These are phyloP conservation scores for Urocynchramus pylzowi DNA, from an alignment of 2,113 vertebrate genomes.

Conservation along the genomic window DNA sequence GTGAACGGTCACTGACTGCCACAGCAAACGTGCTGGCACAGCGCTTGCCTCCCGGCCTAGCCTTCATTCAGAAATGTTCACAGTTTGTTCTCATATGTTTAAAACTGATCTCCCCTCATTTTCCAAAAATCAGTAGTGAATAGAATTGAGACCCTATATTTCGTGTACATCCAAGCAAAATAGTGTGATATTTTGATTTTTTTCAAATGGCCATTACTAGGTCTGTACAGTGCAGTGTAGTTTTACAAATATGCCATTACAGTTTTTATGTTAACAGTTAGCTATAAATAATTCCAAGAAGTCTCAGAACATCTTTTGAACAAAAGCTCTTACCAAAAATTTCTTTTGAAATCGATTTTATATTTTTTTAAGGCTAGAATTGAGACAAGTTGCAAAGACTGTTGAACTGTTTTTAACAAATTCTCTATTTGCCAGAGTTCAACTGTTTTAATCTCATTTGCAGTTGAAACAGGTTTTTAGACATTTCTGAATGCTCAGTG, in stretches of 20 bases:
- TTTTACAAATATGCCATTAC: background rate
- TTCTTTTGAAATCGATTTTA: background rate
- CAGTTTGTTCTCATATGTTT: background rate
- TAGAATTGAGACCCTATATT: background rate
- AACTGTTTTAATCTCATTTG: background rate
- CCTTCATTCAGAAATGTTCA: background rate
- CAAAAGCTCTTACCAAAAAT: background rate
- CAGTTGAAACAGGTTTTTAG: background rate
- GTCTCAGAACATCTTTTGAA: background rate
- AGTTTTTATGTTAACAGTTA: background rate
- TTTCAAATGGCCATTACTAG: background rate
- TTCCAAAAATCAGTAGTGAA: background rate
- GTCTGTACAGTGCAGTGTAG: background rate
- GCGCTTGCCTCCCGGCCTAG: background rate
- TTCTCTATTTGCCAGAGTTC: background rate
- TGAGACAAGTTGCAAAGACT: background rate
- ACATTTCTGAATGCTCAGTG: background rate
- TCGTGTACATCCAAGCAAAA: background rate
- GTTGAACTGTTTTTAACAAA: background rate
- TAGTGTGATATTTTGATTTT: background rate
- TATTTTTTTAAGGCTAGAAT: background rate
- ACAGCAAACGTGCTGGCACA: background rate
- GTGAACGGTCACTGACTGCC: fast-evolving
- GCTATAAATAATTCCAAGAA: background rate
- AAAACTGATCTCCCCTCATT: background rate